Evolutionary conservation across 1,140 invertebrate species (phyloP), one percentile per base, ranked within the genome.

Genomic region (Leptinotarsa defecta): DNA sequence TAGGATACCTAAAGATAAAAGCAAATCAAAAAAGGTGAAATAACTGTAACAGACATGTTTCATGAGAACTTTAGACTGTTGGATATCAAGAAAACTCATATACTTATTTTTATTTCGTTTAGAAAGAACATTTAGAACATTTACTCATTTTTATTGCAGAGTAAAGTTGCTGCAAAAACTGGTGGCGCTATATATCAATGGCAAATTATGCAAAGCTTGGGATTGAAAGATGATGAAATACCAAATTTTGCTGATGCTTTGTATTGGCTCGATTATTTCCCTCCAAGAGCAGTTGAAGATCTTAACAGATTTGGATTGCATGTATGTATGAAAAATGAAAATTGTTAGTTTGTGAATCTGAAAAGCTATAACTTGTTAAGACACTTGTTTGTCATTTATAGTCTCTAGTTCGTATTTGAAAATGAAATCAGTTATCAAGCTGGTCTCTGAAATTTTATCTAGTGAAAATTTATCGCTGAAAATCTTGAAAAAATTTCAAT

Each of bases 151-250:
- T 78, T 68, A 75, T 84, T 86, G 69, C 83, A 94, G 91, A 98
- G 96, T 85, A 99, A 99, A 89, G 95, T 94, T n/a, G 90, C 93
- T 1, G 97, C 98, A 1, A 99, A 99, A 88, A 88, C 93, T 15
- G 96, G 94, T 0, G 82, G 87, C 11, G 91, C 93, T 1, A 99
- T 98, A 86, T 99, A 95, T 85, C 98, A 99, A 84, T 99, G 98
- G 98, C 94, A 99, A 86, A 99, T 99, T 68, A 99, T 99, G 98
- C 88, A 94, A 84, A 94, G 94, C 84, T 86, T 99, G 68, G 98
- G 97, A 0, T 86, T 99, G 3, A 83, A 88, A 49, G 93, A 99
- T 83, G 92, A 95, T 68, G 96, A 99, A 85, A 99, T 99, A 71
- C 91, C 91, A 77, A 90, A 94, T 70, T 99, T 99, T 91, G 93